Evolutionary conservation across 2,888 invertebrate species (phyloP), one percentile per base, ranked within the genome.

Genomic region (Sphaeridia pumilis): DNA sequence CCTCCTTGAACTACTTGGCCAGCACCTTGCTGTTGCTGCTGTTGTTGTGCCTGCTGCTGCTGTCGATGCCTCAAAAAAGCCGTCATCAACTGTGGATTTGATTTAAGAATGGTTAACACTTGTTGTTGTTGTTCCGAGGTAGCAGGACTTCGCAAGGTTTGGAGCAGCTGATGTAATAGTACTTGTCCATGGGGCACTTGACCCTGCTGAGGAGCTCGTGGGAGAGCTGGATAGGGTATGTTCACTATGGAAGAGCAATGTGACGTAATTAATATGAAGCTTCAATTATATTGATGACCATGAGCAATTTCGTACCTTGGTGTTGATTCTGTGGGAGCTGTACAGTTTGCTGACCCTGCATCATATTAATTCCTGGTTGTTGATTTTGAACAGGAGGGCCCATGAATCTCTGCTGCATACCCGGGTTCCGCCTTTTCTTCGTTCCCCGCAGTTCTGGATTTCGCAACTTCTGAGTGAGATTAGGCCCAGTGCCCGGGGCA

Each of bases 361-460:
- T 51, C 55, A 61, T 59, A 14, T 48, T 31, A 34, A 53, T 53
- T 26, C 48, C 49, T 10, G 42, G 44, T 44, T 53, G 52, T 27
- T 55, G 55, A 5, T 57, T 47, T 4, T 58, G 60, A 55, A 64
- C 59, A 27, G 54, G 52, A 50, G 60, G 64, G 28, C 53, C 58
- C 22, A 58, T 55, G 43, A 65, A 65, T 47, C 65, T 69, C 44
- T 68, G 67, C 55, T 69, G 70, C 28, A 73, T 46, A 4, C 68
- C 69, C 21, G 70, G 67, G 62, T 70, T 72, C 48, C 72, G 71
- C 70, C 63, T 74, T 54, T 74, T 73, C 55, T 74, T 73, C 71
- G 74, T 71, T 67, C 69, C 61, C 21, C 63, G 64, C 52, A 66
- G 59, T 28, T 60, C 60, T 31, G 61, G 57, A 55, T 63, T 61